Evolutionary conservation across 64 coral and sea anemone genomes (phyloP), one percentile per base, ranked within the genome.

Genomic region (Montipora foliosa): DNA sequence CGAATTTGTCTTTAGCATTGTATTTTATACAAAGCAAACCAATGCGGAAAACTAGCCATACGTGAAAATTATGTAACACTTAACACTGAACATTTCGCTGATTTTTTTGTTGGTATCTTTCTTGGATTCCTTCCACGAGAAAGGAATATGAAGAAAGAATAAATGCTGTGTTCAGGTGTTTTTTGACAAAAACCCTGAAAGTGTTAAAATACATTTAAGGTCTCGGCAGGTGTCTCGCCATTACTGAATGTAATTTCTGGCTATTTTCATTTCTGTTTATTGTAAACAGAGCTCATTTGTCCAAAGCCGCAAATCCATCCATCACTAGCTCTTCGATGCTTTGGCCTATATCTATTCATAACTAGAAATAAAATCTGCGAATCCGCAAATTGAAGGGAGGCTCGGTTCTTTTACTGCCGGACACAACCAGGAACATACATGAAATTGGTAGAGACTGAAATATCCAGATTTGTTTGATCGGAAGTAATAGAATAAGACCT

Each of bases 391-490:
- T 86, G 22, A 16, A 47, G 47, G 16, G 37, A 45, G 64, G 67
- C 47, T 25, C 46, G 37, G 71, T 21, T 71, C 66, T 51, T 45
- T 86, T 44, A 64, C 6, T 11, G 61, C 61, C 20, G 47, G 15
- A 4, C 67, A 86, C 13, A 86, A 72, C 66, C 49, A 86, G 57
- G 49, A 71, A 4, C 6, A 0, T n/a, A 49, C 47, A 24, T 50
- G 66, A 86, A 71, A 70, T 86, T 86, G 82, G 71, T 50, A 71
- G 67, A 86, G 82, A 37, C 37, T 37, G 37, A 86, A 71, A 86
- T 86, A 73, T 86, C 66, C 82, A 86, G 64, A 86, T 86, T 86
- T 86, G 49, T 86, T 86, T 86, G 82, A 86, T 86, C 82, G 82
- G 82, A 86, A 86, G 82, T 86, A 86, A 72, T 50, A 62, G 81